These are phyloP conservation scores for Drosophila fuyamai DNA, from an alignment of 1,140 invertebrate genomes.

Conservation along the genomic window DNA sequence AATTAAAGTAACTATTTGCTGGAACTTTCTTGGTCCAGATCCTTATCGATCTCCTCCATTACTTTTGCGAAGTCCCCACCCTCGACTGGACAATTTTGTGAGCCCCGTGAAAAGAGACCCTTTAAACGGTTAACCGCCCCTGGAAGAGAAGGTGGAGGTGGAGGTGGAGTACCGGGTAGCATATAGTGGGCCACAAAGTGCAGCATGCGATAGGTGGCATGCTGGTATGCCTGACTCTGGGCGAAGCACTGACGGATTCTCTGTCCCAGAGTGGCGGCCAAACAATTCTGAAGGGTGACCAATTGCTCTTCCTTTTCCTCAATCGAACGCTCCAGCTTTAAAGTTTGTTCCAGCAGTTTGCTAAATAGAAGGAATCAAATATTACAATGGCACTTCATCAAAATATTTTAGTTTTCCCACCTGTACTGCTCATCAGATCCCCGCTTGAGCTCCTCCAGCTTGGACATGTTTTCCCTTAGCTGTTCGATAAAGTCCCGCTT, in stretches of 20 bases:
- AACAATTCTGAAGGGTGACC: constrained; percentile 56
- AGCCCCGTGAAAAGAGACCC: constrained; percentile 27
- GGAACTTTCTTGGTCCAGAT: no score
- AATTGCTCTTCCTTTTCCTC: constrained; percentile 52
- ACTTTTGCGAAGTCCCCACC: not conserved
- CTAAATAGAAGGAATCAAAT: constrained; percentile 11
- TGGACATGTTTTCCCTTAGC: constrained; percentile 25
- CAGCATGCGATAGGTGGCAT: constrained; percentile 63
- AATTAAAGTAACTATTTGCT: not conserved
- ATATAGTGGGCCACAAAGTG: constrained; percentile 71
- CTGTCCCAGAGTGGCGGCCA: constrained; percentile 71
- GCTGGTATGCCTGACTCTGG: constrained; percentile 53
- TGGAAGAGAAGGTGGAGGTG: constrained; percentile 34
- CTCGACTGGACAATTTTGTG: not conserved
- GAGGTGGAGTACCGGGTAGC: constrained; percentile 56
- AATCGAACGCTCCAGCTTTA: constrained; percentile 16
- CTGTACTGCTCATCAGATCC: constrained; percentile 35
- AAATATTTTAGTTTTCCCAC: not conserved
- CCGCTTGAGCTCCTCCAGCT: constrained; percentile 23
- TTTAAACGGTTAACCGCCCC: constrained; percentile 35
- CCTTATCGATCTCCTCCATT: not conserved
- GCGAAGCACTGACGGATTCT: constrained; percentile 64
- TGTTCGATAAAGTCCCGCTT: constrained; percentile 25
- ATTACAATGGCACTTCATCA: no score
- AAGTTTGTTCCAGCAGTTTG: constrained; percentile 30